phyloP scores from a whole-genome alignment of 2,797 vertebrate genomes.

The Enteromius radiatus region DNA sequence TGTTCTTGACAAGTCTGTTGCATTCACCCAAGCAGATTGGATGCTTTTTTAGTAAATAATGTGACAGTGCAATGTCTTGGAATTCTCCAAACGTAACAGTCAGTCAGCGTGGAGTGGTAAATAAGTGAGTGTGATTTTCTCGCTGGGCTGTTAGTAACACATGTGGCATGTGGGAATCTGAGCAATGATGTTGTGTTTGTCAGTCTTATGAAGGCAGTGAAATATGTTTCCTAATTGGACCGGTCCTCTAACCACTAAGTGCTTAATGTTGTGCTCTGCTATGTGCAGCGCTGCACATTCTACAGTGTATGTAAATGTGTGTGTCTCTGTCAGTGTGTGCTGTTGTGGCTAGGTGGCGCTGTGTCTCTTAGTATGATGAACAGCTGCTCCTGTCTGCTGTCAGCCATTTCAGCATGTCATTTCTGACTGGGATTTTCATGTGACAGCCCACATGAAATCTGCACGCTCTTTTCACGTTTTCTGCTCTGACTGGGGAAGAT shows the following conservation, averaged over 20 bases:
- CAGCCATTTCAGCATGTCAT: slow-evolving; percentile 19
- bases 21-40: background rate
- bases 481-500: background rate
- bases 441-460: background rate
- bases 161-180: slow-evolving; percentile 27
- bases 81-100: background rate
- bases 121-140: background rate
- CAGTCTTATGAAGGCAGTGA: slow-evolving; percentile 28
- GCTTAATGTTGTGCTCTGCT: slow-evolving; percentile 32
- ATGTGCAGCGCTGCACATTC: slow-evolving; percentile 46
- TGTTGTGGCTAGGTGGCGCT: slow-evolving; percentile 25
- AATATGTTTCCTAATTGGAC: slow-evolving; percentile 48
- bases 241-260: slow-evolving; percentile 33
- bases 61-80: background rate
- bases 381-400: background rate
- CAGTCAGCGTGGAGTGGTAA: background rate
- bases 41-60: background rate
- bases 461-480: background rate
- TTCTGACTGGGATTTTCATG: background rate
- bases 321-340: background rate
- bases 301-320: slow-evolving; percentile 5
- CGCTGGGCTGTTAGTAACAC: background rate
- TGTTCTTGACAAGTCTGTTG: too few species aligned
- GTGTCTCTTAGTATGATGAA: slow-evolving; percentile 10
- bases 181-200: slow-evolving; percentile 36